A percentile compares a stretch with the other conserved stretches of the same genome.
These are phyloP conservation scores for Muricea muricata DNA, from an alignment of 92 coral and sea anemone genomes.

Conservation along the genomic window DNA sequence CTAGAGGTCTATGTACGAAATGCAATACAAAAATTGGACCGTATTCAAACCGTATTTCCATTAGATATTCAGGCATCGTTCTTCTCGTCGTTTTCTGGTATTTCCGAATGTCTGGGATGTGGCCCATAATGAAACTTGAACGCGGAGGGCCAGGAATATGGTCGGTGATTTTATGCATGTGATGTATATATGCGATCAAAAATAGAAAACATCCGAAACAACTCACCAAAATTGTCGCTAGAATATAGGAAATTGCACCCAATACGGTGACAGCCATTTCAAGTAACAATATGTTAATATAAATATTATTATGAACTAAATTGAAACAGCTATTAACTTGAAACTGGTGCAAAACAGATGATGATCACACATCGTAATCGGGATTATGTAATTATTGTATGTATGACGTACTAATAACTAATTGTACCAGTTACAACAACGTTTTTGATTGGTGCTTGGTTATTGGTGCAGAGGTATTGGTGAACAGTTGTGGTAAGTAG, in stretches of 20 bases:
- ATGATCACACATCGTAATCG: too few species aligned
- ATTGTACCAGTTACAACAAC: too few species aligned
- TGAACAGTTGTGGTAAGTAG: too few species aligned
- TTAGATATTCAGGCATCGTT: conserved; percentile 22
- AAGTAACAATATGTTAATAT: too few species aligned
- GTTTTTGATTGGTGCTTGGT: too few species aligned
- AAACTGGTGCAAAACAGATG: too few species aligned
- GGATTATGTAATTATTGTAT: too few species aligned
- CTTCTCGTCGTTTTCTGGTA: conserved; percentile 32
- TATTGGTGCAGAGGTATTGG: too few species aligned
- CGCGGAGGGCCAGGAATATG: conserved; percentile 81
- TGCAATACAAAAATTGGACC: conserved; percentile 70
- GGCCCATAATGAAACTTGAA: conserved; percentile 69
- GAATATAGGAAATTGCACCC: not conserved
- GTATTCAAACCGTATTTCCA: conserved; percentile 48
- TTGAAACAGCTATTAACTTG: not conserved
- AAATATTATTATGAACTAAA: too few species aligned
- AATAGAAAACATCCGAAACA: not conserved
- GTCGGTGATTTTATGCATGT: conserved; percentile 50
- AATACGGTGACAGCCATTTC: not conserved
- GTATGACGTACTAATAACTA: too few species aligned
- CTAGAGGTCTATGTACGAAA: conserved; percentile 57
- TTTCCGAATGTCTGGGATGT: conserved; percentile 48
- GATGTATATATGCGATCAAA: conserved; percentile 28
- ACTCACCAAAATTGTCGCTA: not conserved